A percentile compares a stretch with the other conserved stretches of the same genome.
phyloP scores from a whole-genome alignment of 2,113 vertebrate species.

The Empidonax traillii region DNA sequence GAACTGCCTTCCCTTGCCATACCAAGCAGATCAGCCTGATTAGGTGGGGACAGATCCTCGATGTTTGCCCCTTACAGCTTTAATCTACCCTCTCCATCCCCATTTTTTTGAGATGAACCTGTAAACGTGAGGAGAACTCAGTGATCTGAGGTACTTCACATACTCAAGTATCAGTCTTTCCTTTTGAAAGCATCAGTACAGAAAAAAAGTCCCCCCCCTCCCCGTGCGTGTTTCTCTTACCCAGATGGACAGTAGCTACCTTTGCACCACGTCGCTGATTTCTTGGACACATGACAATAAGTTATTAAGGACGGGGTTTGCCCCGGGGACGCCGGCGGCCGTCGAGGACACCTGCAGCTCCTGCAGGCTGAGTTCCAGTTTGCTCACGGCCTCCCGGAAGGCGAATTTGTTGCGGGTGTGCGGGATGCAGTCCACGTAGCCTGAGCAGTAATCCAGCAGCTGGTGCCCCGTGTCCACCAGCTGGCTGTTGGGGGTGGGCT shows the following conservation, averaged over 20 bases:
- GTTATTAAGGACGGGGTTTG: constrained; percentile 91
- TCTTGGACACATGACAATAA: constrained; percentile 95
- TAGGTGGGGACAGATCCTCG: background rate
- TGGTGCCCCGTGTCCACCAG: constrained; percentile 95
- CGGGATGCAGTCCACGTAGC: constrained; percentile 97
- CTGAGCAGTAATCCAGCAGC: constrained; percentile 96
- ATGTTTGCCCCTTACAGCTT: constrained; percentile 27
- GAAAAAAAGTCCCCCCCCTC: constrained; percentile 52
- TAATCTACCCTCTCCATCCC: constrained; percentile 43
- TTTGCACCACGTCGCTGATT: constrained; percentile 97
- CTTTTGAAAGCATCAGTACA: constrained; percentile 72
- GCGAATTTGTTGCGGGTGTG: constrained; percentile 98
- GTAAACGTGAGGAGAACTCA: constrained; percentile 80
- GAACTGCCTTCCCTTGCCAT: background rate
- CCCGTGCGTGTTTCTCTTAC: constrained; percentile 28
- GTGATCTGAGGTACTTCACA: constrained; percentile 85
- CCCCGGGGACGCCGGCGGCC: constrained; percentile 74
- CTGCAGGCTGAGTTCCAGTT: constrained; percentile 95
- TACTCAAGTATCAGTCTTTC: constrained; percentile 80
- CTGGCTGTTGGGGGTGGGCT: constrained; percentile 89
- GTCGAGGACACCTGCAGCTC: constrained; percentile 93
- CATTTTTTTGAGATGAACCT: constrained; percentile 79
- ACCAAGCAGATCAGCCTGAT: background rate
- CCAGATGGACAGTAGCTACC: constrained; percentile 83
- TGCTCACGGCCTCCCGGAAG: constrained; percentile 96